Evolutionary conservation across 1,140 invertebrate species (phyloP).

Genomic region (Apocrypta bakeri): DNA sequence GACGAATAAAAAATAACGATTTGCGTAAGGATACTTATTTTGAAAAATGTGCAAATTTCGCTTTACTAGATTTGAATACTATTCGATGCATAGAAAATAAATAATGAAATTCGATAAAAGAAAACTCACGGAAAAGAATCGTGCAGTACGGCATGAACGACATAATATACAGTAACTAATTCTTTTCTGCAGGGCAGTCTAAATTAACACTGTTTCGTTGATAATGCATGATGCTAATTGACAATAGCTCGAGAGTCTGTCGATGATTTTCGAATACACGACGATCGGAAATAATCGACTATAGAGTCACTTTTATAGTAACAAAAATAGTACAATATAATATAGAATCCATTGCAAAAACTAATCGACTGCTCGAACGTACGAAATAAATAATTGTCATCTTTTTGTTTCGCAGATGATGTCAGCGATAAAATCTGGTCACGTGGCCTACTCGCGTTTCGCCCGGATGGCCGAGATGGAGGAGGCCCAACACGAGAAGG

Average conservation of each 20-base stretch:
- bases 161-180: background rate
- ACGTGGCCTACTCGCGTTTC: slow-evolving; percentile 92
- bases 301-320: background rate
- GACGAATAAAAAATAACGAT: background rate
- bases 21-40: background rate
- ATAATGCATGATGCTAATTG: background rate
- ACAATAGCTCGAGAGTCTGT: background rate
- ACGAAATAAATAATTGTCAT: slow-evolving; percentile 23
- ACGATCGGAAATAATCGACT: background rate
- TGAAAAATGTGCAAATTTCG: background rate
- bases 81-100: background rate
- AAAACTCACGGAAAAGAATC: background rate
- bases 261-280: background rate
- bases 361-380: background rate
- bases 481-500: slow-evolving; percentile 86
- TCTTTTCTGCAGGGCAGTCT: background rate
- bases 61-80: no score
- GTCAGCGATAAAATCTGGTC: slow-evolving; percentile 96
- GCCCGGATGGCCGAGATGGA: slow-evolving; percentile 93
- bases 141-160: background rate
- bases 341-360: background rate
- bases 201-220: background rate
- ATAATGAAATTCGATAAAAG: background rate
- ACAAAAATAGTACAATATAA: background rate
- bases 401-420: slow-evolving; percentile 85